A percentile compares a stretch with the other conserved stretches of the same genome.
Conservation (phyloP, 2,113 vertebrate species). For the Varanus komodoensis region DNA sequence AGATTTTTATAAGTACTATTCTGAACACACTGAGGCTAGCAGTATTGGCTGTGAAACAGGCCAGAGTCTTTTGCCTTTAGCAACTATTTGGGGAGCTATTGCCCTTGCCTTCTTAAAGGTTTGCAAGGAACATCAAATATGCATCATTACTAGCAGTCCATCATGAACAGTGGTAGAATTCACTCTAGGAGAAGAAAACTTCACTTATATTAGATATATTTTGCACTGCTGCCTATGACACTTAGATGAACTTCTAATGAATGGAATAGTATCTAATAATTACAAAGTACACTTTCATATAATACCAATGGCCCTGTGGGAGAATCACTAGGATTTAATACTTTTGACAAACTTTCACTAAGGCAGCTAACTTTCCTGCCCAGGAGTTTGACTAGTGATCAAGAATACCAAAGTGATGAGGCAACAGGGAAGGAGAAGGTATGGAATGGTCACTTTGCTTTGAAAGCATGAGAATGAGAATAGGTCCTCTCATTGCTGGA, state of each 20-base stretch:
- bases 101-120: not conserved
- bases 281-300: not conserved
- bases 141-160: not conserved
- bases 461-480: not conserved
- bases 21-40: not conserved
- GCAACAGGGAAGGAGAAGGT: not conserved
- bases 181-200: not conserved
- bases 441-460: not conserved
- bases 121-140: not conserved
- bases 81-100: not conserved
- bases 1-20: slow-evolving; percentile 1
- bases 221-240: not conserved
- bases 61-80: not conserved
- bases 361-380: too few relatives aligned
- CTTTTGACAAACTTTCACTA: too few relatives aligned
- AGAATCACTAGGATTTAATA: too few relatives aligned
- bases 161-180: not conserved
- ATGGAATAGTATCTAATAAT: not conserved
- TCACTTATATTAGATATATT: not conserved
- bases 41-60: not conserved
- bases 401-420: not conserved
- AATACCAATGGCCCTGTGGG: not conserved
- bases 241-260: not conserved
- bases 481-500: not conserved
- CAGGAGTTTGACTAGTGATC: not conserved